These are phyloP conservation scores for Echiichthys vipera DNA, from an alignment of 2,797 vertebrate species.

Conservation along the genomic window DNA sequence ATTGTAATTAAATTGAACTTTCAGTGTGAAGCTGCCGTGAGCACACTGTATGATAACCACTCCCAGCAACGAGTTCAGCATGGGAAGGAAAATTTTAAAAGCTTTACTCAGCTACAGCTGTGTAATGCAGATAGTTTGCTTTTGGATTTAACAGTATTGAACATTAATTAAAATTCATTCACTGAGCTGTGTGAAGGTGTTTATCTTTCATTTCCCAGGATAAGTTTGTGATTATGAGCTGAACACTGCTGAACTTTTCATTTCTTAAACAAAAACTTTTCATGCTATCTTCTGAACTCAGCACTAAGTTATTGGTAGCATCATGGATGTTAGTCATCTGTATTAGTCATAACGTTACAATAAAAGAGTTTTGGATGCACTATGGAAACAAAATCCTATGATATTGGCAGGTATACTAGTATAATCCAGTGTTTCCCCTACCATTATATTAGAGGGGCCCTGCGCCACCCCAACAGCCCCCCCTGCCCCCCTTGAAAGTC, in stretches of 20 bases:
- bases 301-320: neutral
- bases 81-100: conserved; percentile 6
- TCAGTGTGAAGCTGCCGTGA: conserved; percentile 7
- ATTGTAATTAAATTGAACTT: conserved; percentile 32
- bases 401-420: neutral
- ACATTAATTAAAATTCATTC: conserved; percentile 39
- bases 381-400: neutral
- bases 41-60: conserved; percentile 6
- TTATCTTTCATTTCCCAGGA: conserved; percentile 59
- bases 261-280: conserved; percentile 1
- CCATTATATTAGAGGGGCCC: too few species aligned
- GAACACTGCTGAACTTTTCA: neutral
- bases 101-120: conserved; percentile 8
- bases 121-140: conserved; percentile 42
- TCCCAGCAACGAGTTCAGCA: conserved; percentile 16
- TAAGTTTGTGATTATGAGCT: conserved; percentile 18
- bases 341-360: neutral
- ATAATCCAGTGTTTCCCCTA: too few species aligned
- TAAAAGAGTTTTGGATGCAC: neutral
- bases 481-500: too few species aligned
- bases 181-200: conserved; percentile 26
- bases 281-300: neutral
- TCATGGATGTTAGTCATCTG: neutral
- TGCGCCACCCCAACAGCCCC: too few species aligned
- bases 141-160: conserved; percentile 52